phyloP scores from a whole-genome alignment of 2,797 vertebrate genomes.

The Leptodactylus fallax region DNA sequence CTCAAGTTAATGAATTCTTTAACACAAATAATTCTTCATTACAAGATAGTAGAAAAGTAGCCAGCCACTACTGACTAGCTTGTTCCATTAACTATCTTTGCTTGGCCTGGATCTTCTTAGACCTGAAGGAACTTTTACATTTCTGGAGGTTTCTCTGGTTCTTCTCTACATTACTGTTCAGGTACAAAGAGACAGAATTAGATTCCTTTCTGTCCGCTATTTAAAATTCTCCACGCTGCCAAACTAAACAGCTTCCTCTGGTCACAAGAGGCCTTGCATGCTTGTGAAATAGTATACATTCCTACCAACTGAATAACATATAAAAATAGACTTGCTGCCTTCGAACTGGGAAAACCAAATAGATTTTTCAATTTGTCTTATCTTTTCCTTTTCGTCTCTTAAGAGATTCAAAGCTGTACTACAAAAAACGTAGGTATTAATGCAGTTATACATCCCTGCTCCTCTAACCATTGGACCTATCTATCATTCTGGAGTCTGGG shows the following conservation, averaged over 20 bases:
- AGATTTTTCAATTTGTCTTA: neutral
- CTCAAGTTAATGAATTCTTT: too few species aligned
- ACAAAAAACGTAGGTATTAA: neutral
- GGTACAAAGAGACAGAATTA: slow-evolving; percentile 54
- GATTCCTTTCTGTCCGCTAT: slow-evolving; percentile 66
- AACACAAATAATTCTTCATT: too few species aligned
- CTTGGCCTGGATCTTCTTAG: neutral
- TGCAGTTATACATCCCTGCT: neutral
- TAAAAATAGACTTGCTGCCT: slow-evolving; percentile 68
- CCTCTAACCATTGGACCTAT: neutral
- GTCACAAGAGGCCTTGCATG: slow-evolving; percentile 65
- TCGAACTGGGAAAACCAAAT: neutral
- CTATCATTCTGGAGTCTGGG: neutral
- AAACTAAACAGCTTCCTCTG: slow-evolving; percentile 74
- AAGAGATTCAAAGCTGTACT: neutral
- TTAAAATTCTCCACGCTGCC: slow-evolving; percentile 66
- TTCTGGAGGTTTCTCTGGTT: neutral
- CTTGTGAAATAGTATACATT: slow-evolving; percentile 75
- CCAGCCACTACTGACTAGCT: neutral
- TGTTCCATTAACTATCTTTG: neutral
- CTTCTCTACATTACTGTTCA: slow-evolving; percentile 5
- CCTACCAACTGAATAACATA: slow-evolving; percentile 72
- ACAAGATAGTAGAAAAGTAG: neutral
- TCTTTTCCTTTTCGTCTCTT: neutral
- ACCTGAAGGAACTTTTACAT: neutral